phyloP scores from a whole-genome alignment of 2,113 vertebrate species.

The Zosterops hypoxanthus region DNA sequence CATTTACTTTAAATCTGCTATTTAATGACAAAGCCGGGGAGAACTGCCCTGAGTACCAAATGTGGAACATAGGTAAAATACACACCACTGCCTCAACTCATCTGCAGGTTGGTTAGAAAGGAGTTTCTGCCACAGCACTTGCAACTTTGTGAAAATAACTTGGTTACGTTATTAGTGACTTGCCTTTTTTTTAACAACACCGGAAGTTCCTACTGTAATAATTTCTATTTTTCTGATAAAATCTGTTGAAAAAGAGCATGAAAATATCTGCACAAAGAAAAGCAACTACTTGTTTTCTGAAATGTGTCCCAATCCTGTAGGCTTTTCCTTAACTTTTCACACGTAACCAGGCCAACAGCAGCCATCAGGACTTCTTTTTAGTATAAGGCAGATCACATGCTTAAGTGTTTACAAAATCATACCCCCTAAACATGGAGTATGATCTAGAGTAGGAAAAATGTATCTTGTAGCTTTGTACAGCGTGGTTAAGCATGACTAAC shows the following conservation, averaged over 20 bases:
- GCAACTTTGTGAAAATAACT: background rate
- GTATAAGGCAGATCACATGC: background rate
- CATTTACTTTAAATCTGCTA: slow-evolving; percentile 36
- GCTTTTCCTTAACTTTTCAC: background rate
- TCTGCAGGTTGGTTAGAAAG: background rate
- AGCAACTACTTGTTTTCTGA: background rate
- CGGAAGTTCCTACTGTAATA: background rate
- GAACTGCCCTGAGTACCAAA: background rate
- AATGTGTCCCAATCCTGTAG: background rate
- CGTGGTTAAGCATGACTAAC: background rate
- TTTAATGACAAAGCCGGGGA: slow-evolving; percentile 24
- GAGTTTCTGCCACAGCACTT: background rate
- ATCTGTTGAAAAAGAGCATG: background rate
- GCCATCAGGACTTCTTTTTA: background rate
- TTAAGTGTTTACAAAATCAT: background rate
- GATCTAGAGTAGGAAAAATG: background rate
- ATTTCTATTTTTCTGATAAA: background rate
- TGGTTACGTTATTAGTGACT: background rate
- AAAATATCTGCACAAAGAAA: background rate
- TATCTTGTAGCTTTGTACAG: background rate
- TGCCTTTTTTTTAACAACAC: background rate
- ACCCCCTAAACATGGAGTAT: background rate
- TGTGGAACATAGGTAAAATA: background rate
- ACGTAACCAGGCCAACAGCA: background rate
- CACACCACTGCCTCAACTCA: background rate